Evolutionary conservation across 2,888 invertebrate genomes (phyloP), one percentile per base, ranked within the genome.

Genomic region (Thereva nobilitata): DNA sequence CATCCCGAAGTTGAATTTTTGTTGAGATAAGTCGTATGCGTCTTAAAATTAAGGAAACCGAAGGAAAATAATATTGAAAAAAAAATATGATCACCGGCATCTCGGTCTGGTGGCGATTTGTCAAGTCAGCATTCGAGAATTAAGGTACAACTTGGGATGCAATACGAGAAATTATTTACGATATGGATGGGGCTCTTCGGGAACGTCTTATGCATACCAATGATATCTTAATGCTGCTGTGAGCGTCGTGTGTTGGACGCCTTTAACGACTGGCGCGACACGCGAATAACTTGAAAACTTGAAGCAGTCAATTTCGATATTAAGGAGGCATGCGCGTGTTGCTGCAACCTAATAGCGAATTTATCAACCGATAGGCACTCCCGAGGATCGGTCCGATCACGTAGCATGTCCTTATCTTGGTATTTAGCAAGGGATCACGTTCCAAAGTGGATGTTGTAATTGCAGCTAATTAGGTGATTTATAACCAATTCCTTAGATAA

Each of bases 381-480:
- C 10, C 10, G 37, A 47, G 47, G 37, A 9, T 10, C 9, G 10
- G 37, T 10, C 9, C 44, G 49, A 38, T 23, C 41, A 41, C 23
- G 12, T 23, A 23, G 12, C 37, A 23, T 38, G 64, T 54, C 47
- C 55, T 64, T 64, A 64, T 64, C 64, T 64, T 8, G 34, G 38
- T 44, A 55, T 64, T 55, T 49, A 45, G 45, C 44, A 23, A 64
- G 54, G 47, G 47, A 64, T 64, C 64, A 64, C 64, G 64, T 64
- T 23, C 34, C 38, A 12, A 38, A 54, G 44, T 54, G 45, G 47
- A 64, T 44, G 54, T 64, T 53, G 54, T 55, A 64, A 64, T 64
- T 64, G 55, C 38, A 34, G 55, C 64, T 64, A 64, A 64, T 64
- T 64, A 64, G 64, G 47, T 40, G 64, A 55, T 64, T 64, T 64